Base-by-base conservation (phyloP, 2,888 invertebrate species). In the Cerceris ruficornis region DNA sequence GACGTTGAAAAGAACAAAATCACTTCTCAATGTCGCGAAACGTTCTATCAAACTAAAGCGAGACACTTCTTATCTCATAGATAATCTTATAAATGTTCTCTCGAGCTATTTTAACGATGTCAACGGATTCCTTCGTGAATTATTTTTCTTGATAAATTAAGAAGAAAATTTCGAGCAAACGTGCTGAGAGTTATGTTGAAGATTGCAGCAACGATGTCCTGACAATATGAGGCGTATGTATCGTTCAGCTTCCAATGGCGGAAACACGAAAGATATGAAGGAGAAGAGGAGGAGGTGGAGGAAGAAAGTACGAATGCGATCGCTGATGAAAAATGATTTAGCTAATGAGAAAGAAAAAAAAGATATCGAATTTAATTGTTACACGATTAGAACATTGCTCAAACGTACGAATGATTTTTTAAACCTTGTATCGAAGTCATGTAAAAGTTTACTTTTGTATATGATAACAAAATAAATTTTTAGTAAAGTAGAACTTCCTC, bases 361-460 rank as follows among this genome's bases (percentile, higher is more conserved):
- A 39, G 11, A 41, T 69, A 71, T 66, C 57, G 15, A 59, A 57
- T 59, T 71, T 67, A 50, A 70, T 55, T 62, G 39, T 67, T 46
- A 58, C 42, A 54, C 60, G 28, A 62, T 71, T 81, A 75, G 59
- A 41, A 77, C 39, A 42, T 83, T 77, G 83, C 80, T 83, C 77
- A 75, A 83, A 52, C 17, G 57, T 62, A 71, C 62, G 55, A 60
- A 77, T 75, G 68, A 75, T 73, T 75, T 75, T 72, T 42, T 43
- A 28, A 66, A 64, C 57, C 9, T 72, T 75, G 55, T 70, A 71
- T 66, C 64, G 67, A 69, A 70, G 15, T 28, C 54, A 49, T 83
- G 83, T 73, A 58, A 77, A 77, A 41, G 55, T 68, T 80, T 73
- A 83, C 69, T 80, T 77, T 83, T 83, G 66, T 80, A 83, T 81